Evolutionary conservation across 1,140 invertebrate genomes (phyloP).

Genomic region (Aporrectodea caliginosa): DNA sequence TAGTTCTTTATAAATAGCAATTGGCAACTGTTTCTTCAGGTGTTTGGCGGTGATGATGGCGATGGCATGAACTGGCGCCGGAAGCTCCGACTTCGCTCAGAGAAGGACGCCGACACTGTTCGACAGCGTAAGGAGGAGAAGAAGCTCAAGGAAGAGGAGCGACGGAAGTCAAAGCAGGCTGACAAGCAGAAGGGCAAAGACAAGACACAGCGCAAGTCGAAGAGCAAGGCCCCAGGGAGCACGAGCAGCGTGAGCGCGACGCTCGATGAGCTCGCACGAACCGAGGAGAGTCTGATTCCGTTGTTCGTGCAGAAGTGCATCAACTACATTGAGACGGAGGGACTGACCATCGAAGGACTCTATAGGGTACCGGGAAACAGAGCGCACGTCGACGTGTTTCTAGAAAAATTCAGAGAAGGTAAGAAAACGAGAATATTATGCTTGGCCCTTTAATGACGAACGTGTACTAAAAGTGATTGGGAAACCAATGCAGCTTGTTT

Average conservation of each 20-base stretch:
- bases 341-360: slow-evolving; percentile 89
- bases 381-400: slow-evolving; percentile 87
- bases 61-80: neutral
- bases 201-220: slow-evolving; percentile 57
- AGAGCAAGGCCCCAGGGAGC: slow-evolving; percentile 27
- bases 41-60: neutral
- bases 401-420: slow-evolving; percentile 87
- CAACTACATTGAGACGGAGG: slow-evolving; percentile 78
- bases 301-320: slow-evolving; percentile 92
- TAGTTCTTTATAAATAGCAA: no score
- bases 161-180: slow-evolving; percentile 37
- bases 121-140: neutral
- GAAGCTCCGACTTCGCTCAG: neutral
- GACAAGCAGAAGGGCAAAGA: slow-evolving; percentile 66
- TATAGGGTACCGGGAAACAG: slow-evolving; percentile 90
- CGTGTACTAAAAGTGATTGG: no score
- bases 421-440: slow-evolving; percentile 34
- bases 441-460: no score
- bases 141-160: slow-evolving; percentile 18
- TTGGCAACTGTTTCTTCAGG: no score
- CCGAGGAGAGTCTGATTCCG: slow-evolving; percentile 77
- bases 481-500: no score
- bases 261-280: slow-evolving; percentile 65
- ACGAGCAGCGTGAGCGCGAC: slow-evolving; percentile 14
- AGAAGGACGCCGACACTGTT: neutral